Percentiles rank a stretch among this genome's conserved stretches.
Conservation (phyloP, 2,113 vertebrate genomes). For the Dasypus novemcinctus region DNA sequence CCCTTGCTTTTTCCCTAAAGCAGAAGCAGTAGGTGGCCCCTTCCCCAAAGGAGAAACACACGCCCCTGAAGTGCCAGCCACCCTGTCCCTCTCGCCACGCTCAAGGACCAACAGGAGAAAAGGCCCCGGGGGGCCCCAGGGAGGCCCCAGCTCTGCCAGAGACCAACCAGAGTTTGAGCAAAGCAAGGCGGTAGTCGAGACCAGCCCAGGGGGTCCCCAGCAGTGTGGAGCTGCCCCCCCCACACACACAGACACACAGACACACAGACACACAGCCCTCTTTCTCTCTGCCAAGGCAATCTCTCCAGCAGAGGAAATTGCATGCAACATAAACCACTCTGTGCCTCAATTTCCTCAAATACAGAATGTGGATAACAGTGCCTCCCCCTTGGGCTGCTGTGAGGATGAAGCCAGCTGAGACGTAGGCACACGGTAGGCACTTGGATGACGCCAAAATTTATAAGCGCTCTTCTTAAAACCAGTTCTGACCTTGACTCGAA, state of each 20-base stretch:
- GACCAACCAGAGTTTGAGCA: neutral
- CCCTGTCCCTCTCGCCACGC: neutral
- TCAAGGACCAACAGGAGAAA: neutral
- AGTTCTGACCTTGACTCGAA: neutral
- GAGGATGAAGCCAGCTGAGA: neutral
- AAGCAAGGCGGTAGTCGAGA: neutral
- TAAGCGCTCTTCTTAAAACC: neutral
- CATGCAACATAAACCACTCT: neutral
- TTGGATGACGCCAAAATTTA: neutral
- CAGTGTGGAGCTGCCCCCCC: neutral
- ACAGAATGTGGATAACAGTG: fast-evolving
- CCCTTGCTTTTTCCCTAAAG: neutral
- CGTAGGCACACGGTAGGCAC: no score
- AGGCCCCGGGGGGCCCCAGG: neutral
- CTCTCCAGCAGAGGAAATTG: neutral
- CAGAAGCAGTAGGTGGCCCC: neutral
- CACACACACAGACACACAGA: neutral
- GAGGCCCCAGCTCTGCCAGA: neutral
- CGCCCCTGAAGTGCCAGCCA: neutral
- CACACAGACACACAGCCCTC: neutral
- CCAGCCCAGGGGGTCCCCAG: neutral
- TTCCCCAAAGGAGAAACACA: neutral
- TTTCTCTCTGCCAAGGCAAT: neutral
- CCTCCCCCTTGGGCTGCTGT: neutral
- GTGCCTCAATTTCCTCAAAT: neutral